These are phyloP conservation scores for Sitta carolinensis DNA, from an alignment of 2,797 vertebrate genomes.

Conservation along the genomic window DNA sequence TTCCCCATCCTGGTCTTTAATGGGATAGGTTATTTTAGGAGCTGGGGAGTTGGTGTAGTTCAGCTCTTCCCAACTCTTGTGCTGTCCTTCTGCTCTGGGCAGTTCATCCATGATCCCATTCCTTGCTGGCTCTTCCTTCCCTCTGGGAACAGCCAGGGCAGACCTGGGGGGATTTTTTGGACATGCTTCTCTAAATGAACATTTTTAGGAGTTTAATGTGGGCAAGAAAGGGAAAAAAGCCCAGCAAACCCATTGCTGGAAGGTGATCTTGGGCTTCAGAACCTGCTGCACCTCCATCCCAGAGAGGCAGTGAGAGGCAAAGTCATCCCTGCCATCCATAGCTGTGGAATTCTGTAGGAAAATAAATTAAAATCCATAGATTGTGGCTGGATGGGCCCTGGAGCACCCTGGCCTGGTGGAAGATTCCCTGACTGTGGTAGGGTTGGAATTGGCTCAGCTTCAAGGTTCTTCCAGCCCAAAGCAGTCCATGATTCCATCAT, in stretches of 20 bases:
- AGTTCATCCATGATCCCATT: not conserved
- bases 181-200: not conserved
- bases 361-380: not conserved
- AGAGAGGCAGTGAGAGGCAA: fast-evolving
- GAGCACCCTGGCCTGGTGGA: not conserved
- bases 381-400: not conserved
- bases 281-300: not conserved
- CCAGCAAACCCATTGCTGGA: fast-evolving
- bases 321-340: not conserved
- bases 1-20: fast-evolving
- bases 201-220: not conserved
- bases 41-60: not conserved
- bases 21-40: not conserved
- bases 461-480: not conserved
- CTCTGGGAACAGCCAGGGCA: not conserved
- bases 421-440: not conserved
- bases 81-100: not conserved
- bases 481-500: not conserved
- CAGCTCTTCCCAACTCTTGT: fast-evolving
- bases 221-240: not conserved
- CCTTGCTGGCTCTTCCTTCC: not conserved
- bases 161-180: not conserved
- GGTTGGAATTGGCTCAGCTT: not conserved
- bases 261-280: not conserved
- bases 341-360: not conserved